Evolutionary conservation across 2,113 vertebrate species (phyloP).

Genomic region (Clinocottus analis): DNA sequence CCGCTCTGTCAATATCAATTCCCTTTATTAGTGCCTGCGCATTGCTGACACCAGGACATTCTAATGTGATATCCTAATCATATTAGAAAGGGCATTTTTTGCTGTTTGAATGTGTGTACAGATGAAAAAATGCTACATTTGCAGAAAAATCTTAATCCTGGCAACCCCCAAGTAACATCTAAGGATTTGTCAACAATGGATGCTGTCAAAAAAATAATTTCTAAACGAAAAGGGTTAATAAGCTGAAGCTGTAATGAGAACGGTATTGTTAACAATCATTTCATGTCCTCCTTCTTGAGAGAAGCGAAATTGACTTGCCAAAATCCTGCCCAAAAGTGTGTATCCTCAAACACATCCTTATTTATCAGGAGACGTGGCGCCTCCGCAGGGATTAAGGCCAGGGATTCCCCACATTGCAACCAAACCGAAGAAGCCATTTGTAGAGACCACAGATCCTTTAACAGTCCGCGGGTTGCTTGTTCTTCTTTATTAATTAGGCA

Average conservation of each 20-base stretch:
- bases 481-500: slow-evolving; percentile 36
- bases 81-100: not conserved
- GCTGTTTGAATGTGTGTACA: not conserved
- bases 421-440: slow-evolving; percentile 28
- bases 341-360: slow-evolving; percentile 19
- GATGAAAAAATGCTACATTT: not conserved
- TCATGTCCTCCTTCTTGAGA: slow-evolving; percentile 5
- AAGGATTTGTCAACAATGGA: not conserved
- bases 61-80: not conserved
- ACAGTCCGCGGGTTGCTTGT: slow-evolving; percentile 4
- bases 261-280: slow-evolving; percentile 11
- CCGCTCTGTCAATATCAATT: slow-evolving; percentile 3
- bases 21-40: not conserved
- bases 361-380: slow-evolving; percentile 35
- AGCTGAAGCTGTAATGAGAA: not conserved
- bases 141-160: not conserved
- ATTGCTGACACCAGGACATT: not conserved
- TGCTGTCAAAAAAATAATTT: not conserved
- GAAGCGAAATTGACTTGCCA: slow-evolving; percentile 10
- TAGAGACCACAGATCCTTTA: slow-evolving; percentile 17
- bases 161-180: not conserved
- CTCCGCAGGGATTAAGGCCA: slow-evolving; percentile 22
- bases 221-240: too few species aligned
- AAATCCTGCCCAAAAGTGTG: slow-evolving; percentile 47
- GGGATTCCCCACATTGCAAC: slow-evolving; percentile 52